A percentile compares a stretch with the other conserved stretches of the same genome.
Evolutionary conservation across 2,113 vertebrate species (phyloP).

Genomic region (Anoplopoma fimbria): DNA sequence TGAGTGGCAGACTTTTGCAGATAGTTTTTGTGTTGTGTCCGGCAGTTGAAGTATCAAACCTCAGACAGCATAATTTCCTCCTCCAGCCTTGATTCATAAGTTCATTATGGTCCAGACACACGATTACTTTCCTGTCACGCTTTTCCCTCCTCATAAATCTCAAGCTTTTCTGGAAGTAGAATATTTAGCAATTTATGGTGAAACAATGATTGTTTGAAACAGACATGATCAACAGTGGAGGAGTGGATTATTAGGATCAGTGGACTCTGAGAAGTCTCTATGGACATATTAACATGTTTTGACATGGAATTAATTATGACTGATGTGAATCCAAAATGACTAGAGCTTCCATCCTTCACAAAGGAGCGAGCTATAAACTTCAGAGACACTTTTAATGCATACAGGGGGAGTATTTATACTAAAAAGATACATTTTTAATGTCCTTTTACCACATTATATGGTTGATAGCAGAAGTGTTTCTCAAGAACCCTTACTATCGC

Average conservation of each 20-base stretch:
- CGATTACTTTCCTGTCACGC: neutral
- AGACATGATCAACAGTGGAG: neutral
- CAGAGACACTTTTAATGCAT: neutral
- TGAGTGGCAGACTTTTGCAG: neutral
- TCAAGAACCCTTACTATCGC: neutral
- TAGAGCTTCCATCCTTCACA: neutral
- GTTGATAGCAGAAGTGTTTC: neutral
- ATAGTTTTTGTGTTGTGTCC: neutral
- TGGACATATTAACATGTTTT: slow-evolving; percentile 4
- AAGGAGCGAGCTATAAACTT: neutral
- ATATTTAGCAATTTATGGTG: neutral
- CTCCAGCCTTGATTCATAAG: neutral
- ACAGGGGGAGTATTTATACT: neutral
- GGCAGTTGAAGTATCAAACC: neutral
- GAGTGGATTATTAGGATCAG: neutral
- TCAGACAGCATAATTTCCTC: neutral
- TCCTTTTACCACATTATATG: neutral
- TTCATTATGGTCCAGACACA: neutral
- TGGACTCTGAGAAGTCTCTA: neutral
- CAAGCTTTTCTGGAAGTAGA: neutral
- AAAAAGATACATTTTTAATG: neutral
- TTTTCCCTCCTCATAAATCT: neutral
- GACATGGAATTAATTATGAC: neutral
- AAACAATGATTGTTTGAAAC: neutral
- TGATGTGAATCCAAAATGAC: neutral